A percentile compares a stretch with the other conserved stretches of the same genome.
Evolutionary conservation across 2,797 vertebrate genomes (phyloP).

Genomic region (Garrulus glandarius): DNA sequence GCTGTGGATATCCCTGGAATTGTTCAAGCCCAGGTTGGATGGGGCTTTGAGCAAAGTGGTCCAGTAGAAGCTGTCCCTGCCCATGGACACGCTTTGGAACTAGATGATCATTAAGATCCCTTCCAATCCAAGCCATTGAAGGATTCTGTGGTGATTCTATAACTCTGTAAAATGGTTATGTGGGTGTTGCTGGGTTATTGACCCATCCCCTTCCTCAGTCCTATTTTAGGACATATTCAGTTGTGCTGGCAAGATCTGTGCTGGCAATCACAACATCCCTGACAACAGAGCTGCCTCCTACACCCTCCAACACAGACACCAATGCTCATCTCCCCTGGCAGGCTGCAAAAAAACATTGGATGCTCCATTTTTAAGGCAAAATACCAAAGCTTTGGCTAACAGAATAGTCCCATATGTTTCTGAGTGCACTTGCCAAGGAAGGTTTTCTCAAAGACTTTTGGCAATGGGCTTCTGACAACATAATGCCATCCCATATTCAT

Average conservation of each 20-base stretch:
- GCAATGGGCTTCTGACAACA: not conserved
- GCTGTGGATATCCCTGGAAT: not conserved
- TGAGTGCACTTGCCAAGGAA: not conserved
- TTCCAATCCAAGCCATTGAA: not conserved
- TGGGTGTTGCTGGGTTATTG: not conserved
- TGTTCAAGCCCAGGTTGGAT: not conserved
- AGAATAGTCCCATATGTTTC: not conserved
- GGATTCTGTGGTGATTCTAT: not conserved
- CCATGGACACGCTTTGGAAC: not conserved
- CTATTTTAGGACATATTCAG: not conserved
- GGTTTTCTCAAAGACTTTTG: not conserved
- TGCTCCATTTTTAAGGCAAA: not conserved
- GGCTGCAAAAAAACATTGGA: not conserved
- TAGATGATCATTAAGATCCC: not conserved
- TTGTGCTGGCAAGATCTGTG: not conserved
- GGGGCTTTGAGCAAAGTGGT: not conserved
- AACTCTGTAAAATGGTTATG: not conserved
- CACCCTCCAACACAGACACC: too few species aligned
- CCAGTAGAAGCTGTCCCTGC: not conserved
- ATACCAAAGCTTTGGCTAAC: not conserved
- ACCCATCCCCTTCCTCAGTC: not conserved
- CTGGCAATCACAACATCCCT: rapidly evolving
- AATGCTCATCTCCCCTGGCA: not conserved
- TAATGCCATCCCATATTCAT: rapidly evolving
- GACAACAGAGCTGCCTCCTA: not conserved